Base-by-base conservation (phyloP, 92 coral and sea anemone species). In the Porites lobata region DNA sequence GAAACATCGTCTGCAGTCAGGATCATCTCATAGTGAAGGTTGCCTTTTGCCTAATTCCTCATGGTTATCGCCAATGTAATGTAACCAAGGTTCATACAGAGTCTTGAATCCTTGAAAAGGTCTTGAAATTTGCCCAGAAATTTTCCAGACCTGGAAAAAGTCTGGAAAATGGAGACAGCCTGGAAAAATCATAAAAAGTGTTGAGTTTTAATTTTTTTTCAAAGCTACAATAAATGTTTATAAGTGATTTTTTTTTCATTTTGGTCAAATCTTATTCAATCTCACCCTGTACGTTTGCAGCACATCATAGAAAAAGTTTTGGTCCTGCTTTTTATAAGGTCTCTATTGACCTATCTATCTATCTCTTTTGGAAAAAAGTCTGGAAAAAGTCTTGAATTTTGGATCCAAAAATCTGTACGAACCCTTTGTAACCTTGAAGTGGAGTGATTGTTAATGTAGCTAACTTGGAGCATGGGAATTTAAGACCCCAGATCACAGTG, bases 401-500 rank as follows among this genome's bases (percentile, higher is more conserved):
- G 47, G 47, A 38, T 38, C 47, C 6, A 38, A 38, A 3, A 38
- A 38, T 38, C 47, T 38, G 47, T 38, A 38, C 47, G 47, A 38
- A 38, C 47, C 47, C 47, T 38, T 0, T 38, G 47, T 38, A 38
- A 38, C 47, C 47, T 38, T 38, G 5, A 56, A 56, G 61, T 56
- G 4, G 61, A 56, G 15, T 24, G 21, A 54, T 58, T n/a, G 18
- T 21, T 18, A 1, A 57, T 38, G 47, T 72, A 72, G 51, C 77
- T 8, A 50, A 72, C 77, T 29, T 72, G 77, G 50, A 58, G 77
- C n/a, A 14, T 38, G 47, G 47, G 47, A 38, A 38, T 38, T 58
- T 47, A 15, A 72, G 77, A 72, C 19, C 59, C 77, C 77, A 72
- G 77, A 50, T 47, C 57, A 72, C 18, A n/a, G 58, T 43, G 26